Conservation (phyloP, 2,888 invertebrate species). For the Limulus polyphemus region DNA sequence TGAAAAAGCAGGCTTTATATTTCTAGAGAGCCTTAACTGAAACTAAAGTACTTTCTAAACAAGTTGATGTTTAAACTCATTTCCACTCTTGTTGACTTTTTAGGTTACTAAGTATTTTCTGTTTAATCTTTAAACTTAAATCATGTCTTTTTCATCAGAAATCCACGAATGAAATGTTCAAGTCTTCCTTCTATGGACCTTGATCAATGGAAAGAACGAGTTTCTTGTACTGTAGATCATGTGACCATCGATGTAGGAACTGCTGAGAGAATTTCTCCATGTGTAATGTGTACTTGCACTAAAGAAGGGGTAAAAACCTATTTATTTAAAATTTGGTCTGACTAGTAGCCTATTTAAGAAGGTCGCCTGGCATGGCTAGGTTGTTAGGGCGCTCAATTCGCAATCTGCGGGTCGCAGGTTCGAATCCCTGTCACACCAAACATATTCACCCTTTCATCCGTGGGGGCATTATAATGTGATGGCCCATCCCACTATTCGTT, state of each 20-base stretch:
- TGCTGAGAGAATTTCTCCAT: constrained; percentile 40
- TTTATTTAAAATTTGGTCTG: neutral
- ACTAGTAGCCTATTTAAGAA: neutral
- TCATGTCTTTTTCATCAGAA: constrained; percentile 40
- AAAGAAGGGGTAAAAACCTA: constrained; percentile 40
- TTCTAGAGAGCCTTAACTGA: too few relatives aligned
- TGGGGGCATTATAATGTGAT: too few relatives aligned
- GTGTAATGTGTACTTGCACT: constrained; percentile 43
- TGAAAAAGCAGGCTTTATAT: too few relatives aligned
- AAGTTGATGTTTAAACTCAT: too few relatives aligned
- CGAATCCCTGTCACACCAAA: too few relatives aligned
- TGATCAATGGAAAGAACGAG: constrained; percentile 63
- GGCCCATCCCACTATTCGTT: too few relatives aligned
- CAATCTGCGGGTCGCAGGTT: too few relatives aligned
- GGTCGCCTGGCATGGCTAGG: neutral
- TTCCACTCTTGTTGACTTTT: too few relatives aligned
- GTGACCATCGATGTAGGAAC: constrained; percentile 38
- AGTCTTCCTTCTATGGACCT: constrained; percentile 67
- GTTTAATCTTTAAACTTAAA: neutral
- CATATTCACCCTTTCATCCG: too few relatives aligned
- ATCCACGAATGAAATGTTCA: constrained; percentile 71
- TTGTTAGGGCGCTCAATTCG: neutral
- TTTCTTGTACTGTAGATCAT: constrained; percentile 37
- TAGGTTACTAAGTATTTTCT: too few relatives aligned
- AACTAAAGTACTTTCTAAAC: too few relatives aligned